Conservation (phyloP, 1,140 invertebrate genomes). For the Anastrepha obliqua region DNA sequence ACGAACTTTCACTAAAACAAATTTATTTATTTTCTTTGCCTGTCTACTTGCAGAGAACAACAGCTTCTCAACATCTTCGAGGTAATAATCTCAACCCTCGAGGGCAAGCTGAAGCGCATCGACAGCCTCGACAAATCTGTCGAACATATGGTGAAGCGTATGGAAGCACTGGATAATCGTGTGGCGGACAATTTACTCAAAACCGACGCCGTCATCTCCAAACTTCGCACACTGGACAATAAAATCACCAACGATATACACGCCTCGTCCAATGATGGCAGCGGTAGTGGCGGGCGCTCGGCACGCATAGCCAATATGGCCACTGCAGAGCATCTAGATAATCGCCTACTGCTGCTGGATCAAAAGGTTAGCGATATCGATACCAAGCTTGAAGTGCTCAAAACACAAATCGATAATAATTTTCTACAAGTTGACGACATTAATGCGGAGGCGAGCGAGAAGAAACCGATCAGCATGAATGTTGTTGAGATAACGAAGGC, state of each 20-base stretch:
- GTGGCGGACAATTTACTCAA: conserved; percentile 89
- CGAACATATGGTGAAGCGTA: conserved; percentile 87
- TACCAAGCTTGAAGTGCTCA: conserved; percentile 83
- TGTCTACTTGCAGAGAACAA: conserved; percentile 84
- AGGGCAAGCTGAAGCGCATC: conserved; percentile 89
- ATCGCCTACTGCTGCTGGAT: conserved; percentile 81
- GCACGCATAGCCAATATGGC: conserved; percentile 58
- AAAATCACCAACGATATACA: conserved; percentile 79
- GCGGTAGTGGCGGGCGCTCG: conserved; percentile 62
- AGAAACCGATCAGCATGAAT: conserved; percentile 87
- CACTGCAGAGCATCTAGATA: conserved; percentile 76
- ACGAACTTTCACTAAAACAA: no score
- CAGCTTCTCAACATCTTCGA: conserved; percentile 92
- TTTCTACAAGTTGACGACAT: conserved; percentile 86
- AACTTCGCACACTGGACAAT: conserved; percentile 82
- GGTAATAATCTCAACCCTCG: conserved; percentile 89
- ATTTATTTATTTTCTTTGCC: no score
- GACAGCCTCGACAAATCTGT: conserved; percentile 91
- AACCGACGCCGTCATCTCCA: conserved; percentile 86
- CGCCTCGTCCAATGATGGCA: conserved; percentile 31
- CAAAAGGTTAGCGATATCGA: conserved; percentile 89
- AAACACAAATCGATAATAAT: conserved; percentile 88
- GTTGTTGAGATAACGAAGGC: conserved; percentile 86
- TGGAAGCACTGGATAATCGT: conserved; percentile 86
- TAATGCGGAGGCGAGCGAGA: conserved; percentile 89